These are phyloP conservation scores for Desmophyllum pertusum DNA, from an alignment of 92 coral and sea anemone genomes.

Conservation along the genomic window DNA sequence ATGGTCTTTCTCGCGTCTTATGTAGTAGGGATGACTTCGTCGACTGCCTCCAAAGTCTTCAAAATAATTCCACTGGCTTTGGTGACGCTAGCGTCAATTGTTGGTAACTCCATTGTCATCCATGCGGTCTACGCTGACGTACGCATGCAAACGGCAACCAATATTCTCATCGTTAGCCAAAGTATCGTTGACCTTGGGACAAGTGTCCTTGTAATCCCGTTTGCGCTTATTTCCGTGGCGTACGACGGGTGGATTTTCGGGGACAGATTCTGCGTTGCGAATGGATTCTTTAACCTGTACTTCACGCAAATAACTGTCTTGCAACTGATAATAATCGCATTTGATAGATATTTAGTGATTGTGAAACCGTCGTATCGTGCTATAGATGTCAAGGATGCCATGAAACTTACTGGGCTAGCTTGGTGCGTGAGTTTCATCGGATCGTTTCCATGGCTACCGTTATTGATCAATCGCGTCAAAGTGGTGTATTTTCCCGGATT, in stretches of 20 bases:
- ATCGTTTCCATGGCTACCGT: constrained; percentile 74
- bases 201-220: constrained; percentile 66
- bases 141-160: constrained; percentile 74
- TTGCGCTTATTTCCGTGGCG: constrained; percentile 68
- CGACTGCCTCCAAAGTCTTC: constrained; percentile 33
- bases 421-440: constrained; percentile 64
- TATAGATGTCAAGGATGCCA: constrained; percentile 37
- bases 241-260: constrained; percentile 74
- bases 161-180: constrained; percentile 72
- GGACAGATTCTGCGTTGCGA: constrained; percentile 44
- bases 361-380: constrained; percentile 40
- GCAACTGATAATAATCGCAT: constrained; percentile 63
- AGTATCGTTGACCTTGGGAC: constrained; percentile 75
- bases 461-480: constrained; percentile 49
- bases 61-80: constrained; percentile 62
- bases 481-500: constrained; percentile 72
- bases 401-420: constrained; percentile 20
- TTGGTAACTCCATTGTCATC: constrained; percentile 60
- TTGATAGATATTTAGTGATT: constrained; percentile 79
- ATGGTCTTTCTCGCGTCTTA: background rate
- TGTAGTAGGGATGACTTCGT: background rate
- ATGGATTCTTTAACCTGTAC: constrained; percentile 74
- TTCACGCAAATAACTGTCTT: constrained; percentile 75
- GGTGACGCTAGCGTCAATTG: constrained; percentile 58
- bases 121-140: constrained; percentile 47